Evolutionary conservation across 2,888 invertebrate genomes (phyloP).

Genomic region (Synergus gifuensis): DNA sequence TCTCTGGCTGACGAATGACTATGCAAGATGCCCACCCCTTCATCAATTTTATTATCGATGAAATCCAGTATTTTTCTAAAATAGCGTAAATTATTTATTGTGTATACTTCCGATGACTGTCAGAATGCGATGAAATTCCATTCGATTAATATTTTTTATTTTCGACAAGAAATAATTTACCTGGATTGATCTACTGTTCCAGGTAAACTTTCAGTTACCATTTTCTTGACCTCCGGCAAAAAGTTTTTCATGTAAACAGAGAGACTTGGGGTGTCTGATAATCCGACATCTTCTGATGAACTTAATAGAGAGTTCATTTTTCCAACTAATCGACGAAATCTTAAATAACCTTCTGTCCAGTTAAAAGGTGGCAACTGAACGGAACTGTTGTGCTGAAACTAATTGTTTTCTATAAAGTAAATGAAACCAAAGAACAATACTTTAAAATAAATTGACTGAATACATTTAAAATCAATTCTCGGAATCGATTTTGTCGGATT

Average conservation of each 20-base stretch:
- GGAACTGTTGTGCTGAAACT: constrained; percentile 57
- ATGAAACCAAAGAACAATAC: background rate
- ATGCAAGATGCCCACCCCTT: constrained; percentile 56
- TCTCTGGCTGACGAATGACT: constrained; percentile 57
- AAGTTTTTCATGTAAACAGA: constrained; percentile 56
- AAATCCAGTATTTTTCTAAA: constrained; percentile 58
- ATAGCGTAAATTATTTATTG: background rate
- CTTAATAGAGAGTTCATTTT: constrained; percentile 63
- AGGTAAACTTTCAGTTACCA: constrained; percentile 59
- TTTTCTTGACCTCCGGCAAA: constrained; percentile 58
- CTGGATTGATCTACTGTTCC: constrained; percentile 50
- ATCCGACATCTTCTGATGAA: constrained; percentile 52
- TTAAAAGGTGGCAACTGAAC: constrained; percentile 62
- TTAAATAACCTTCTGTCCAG: constrained; percentile 70
- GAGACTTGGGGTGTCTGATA: constrained; percentile 61
- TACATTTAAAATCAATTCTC: too few relatives aligned
- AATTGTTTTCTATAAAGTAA: constrained; percentile 18
- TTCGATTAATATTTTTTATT: too few relatives aligned
- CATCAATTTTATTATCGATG: constrained; percentile 67
- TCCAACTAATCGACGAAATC: constrained; percentile 63
- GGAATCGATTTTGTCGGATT: too few relatives aligned
- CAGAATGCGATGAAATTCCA: too few relatives aligned
- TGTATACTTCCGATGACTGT: too few relatives aligned
- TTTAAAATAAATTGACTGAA: background rate
- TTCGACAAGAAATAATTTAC: constrained; percentile 42